These are phyloP conservation scores for Drosophila mercatorum DNA, from an alignment of 2,888 invertebrate species.

Conservation along the genomic window DNA sequence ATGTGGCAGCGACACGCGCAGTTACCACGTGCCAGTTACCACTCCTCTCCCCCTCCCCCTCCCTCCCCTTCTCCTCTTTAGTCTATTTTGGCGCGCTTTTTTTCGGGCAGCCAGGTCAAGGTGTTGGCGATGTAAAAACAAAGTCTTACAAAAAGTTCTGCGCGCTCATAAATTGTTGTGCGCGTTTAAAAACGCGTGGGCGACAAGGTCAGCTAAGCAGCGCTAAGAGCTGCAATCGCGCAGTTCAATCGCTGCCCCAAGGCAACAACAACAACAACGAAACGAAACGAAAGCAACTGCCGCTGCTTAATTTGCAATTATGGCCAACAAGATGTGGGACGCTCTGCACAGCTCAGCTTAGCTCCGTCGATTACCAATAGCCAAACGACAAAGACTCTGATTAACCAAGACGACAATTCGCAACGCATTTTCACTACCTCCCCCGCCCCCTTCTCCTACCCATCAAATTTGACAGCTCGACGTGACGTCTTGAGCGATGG, in stretches of 20 bases:
- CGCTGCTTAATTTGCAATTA: conserved; percentile 74
- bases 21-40: conserved; percentile 40
- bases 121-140: conserved; percentile 25
- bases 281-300: conserved; percentile 17
- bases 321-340: conserved; percentile 62
- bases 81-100: conserved; percentile 35
- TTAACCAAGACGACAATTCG: conserved; percentile 49
- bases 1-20: conserved; percentile 66
- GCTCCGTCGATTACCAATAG: conserved; percentile 7
- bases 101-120: conserved; percentile 36
- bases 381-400: conserved; percentile 22
- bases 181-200: conserved; percentile 44
- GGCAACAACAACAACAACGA: conserved; percentile 43
- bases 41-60: neutral
- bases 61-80: neutral
- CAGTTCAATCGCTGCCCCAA: conserved; percentile 64
- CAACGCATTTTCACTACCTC: conserved; percentile 56
- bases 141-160: conserved; percentile 42
- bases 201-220: conserved; percentile 38
- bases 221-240: conserved; percentile 57
- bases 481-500: conserved; percentile 51
- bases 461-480: conserved; percentile 36
- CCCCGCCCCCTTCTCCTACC: neutral
- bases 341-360: conserved; percentile 22
- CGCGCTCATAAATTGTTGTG: conserved; percentile 6